Base-by-base conservation (phyloP, 2,113 vertebrate genomes). In the Python bivittatus region DNA sequence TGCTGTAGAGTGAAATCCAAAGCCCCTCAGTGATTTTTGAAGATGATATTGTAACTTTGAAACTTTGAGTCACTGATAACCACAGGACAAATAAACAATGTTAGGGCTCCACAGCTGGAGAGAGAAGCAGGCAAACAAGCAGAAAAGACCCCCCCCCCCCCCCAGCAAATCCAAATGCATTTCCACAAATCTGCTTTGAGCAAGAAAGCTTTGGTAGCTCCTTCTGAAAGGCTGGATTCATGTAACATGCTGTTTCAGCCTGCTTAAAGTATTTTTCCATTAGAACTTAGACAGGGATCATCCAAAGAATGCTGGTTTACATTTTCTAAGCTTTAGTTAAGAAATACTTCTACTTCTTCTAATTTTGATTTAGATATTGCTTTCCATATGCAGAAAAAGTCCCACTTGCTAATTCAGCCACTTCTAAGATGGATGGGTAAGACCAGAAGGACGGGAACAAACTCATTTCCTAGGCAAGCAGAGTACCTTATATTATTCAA, bases 21-120 rank as follows among this genome's bases (percentile, higher is more conserved):
- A 96, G 94, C 94, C 87, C 95, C 88, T 94, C 79, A 61, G 42
- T 93, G 91, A 88, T 79, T 95, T 96, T 95, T 96, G 94, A 94
- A 95, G 94, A 94, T 0, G 57, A 96, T 90, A 90, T 86, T 92
- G 93, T 86, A 33, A 94, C 93, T 93, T 91, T 0, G 0, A 93
- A 96, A 93, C 95, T 95, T 96, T 96, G 95, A 97, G 96, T 96
- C 95, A 96, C 94, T 96, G 95, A 96, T 97, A 93, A 94, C 92
- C 94, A 93, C 17, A 95, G 91, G 38, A 95, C 56, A 96, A 97
- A 97, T 68, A 91, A 86, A 85, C 94, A 95, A 95, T 90, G 79
- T 87, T 95, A 93, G 93, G 96, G 90, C 90, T 94, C 92, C 84
- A 42, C 85, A 93, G 94, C 94, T 95, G 92, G 93, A 96, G 96